These are phyloP conservation scores for Platysteira castanea DNA, from an alignment of 2,113 vertebrate species.

Conservation along the genomic window DNA sequence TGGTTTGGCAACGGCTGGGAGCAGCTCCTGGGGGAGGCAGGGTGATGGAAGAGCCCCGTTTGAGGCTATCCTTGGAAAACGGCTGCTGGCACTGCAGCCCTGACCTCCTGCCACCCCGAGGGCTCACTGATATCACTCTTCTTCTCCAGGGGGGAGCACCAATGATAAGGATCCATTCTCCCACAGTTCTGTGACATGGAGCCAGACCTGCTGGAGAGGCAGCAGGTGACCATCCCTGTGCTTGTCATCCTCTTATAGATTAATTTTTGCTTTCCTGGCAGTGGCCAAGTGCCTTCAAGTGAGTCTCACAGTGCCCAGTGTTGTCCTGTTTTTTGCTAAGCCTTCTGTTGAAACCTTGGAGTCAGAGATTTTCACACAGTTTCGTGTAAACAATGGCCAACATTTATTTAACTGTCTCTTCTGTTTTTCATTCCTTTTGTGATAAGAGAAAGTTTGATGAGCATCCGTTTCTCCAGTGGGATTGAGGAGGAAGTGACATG, in stretches of 20 bases:
- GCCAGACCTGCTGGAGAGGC: neutral
- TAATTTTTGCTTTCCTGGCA: neutral
- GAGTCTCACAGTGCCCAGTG: neutral
- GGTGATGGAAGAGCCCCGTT: neutral
- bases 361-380: too few species aligned
- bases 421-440: too few species aligned
- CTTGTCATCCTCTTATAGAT: neutral
- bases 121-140: neutral
- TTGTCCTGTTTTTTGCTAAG: too few species aligned
- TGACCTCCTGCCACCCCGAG: neutral
- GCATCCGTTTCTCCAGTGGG: too few species aligned
- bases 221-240: rapidly evolving
- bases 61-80: neutral
- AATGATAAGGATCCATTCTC: neutral
- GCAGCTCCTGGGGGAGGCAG: neutral
- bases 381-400: too few species aligned
- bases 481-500: too few species aligned
- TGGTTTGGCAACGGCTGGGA: neutral
- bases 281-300: neutral
- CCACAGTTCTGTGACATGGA: neutral
- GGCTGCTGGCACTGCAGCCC: neutral
- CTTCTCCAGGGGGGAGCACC: neutral
- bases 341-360: too few species aligned
- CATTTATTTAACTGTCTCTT: too few species aligned
- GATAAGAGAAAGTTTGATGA: too few species aligned